Evolutionary conservation across 2,888 invertebrate species (phyloP), one percentile per base, ranked within the genome.

Genomic region (Troides helena): DNA sequence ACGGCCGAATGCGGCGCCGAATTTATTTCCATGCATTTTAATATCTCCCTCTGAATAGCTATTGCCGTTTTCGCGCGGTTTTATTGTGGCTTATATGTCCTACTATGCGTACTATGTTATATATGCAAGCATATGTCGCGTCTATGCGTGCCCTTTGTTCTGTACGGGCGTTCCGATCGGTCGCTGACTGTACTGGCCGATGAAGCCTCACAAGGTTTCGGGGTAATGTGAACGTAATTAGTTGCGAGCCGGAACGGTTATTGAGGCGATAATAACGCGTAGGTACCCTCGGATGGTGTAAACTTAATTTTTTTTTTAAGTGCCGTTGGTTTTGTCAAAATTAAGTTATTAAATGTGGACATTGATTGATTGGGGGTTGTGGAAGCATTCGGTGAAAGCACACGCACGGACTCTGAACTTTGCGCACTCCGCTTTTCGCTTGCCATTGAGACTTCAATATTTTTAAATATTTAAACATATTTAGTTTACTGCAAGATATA

Each of bases 1-100:
- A 88, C 86, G 91, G 85, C 88, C 93, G 93, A 93, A 93, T 93
- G 93, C 93, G 93, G 92, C 92, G 93, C 93, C 92, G 92, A 93
- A 93, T 91, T 92, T 92, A 92, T 92, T 92, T 90, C 90, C 92
- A 92, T 92, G 92, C 92, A 92, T 92, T 92, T 92, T 92, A 92
- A 92, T 92, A 92, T 92, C 92, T 89, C 91, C 92, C 92, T 89
- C 88, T 89, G 91, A 92, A 90, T 88, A 89, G 90, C 90, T 91
- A 88, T 90, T 90, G 92, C 90, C 89, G 88, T 91, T 92, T 92
- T 90, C 90, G 86, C 89, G 89, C 90, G 88, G 90, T 90, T 69
- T 90, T 90, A 89, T 91, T 89, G 87, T 86, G 80, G 83, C 79
- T 39, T 39, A 39, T 10, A 39, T 39, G 10, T 39, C 39, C 2